Evolutionary conservation across 35 echinoderm and acorn worm genomes (phyloP), one percentile per base, ranked within the genome.

Genomic region (Heliocidaris erythrogramma): DNA sequence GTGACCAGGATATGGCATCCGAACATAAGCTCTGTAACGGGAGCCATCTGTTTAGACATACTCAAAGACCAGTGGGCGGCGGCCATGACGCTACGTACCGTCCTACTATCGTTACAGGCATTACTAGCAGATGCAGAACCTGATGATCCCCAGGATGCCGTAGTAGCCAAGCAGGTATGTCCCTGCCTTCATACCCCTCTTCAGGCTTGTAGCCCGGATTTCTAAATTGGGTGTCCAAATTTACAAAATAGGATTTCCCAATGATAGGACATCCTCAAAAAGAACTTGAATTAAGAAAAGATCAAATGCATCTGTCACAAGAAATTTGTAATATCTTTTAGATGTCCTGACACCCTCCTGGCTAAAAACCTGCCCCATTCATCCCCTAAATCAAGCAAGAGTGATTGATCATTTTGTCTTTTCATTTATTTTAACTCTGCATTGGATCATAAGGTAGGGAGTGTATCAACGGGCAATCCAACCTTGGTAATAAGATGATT

Each of bases 61-160:
- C 69, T 99, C 11, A 97, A 96, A 94, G 98, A 99, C 94, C 98
- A 99, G 88, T 99, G 98, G 98, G 98, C 98, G 31, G 98, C 98
- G 8, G 98, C 98, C 94, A 99, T 99, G 98, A 99, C 98, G 85
- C 94, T 99, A 92, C 96, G 98, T 32, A 99, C 98, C 60, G 98
- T 99, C 59, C 94, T 99, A 65, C 97, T 99, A 14, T 99, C 98
- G 85, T 93, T 99, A 94, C 98, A 99, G 96, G 98, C 96, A 85
- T 87, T 99, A 93, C 93, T 99, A 56, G 94, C 97, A 49, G 90
- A 95, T 85, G 93, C 98, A 27, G 98, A 99, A 87, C 98, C 98
- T 56, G 98, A 99, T 95, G 97, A 99, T 92, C 98, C 98, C 24
- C 98, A 99, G 87, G 98, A 99, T 96, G 98, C 98, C n/a, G 98